Conservation (phyloP, 2,888 invertebrate genomes). For the Acrobasis suavella region DNA sequence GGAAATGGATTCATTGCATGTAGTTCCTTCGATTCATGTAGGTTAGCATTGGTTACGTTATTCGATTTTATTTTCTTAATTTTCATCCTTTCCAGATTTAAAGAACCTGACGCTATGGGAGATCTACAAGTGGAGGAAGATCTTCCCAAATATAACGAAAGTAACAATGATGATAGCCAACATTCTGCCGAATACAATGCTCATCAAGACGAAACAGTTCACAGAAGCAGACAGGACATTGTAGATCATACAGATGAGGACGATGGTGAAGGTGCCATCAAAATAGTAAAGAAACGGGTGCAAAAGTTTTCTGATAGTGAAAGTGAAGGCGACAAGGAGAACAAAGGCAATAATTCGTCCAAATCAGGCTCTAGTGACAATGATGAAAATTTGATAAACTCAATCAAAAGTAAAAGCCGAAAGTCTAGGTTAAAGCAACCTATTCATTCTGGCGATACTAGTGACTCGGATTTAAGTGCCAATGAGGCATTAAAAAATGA, state of each 20-base stretch:
- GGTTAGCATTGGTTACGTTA: too few species aligned
- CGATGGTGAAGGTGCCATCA: conserved; percentile 35
- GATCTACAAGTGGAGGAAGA: neutral
- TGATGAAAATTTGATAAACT: neutral
- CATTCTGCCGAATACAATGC: neutral
- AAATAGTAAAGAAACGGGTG: conserved; percentile 43
- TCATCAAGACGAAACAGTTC: neutral
- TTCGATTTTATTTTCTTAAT: too few species aligned
- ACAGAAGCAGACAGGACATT: neutral
- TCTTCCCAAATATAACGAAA: neutral
- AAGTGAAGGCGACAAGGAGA: conserved; percentile 44
- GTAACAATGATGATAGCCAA: neutral
- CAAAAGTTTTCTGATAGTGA: conserved; percentile 57
- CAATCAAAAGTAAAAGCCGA: neutral
- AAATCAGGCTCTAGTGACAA: conserved; percentile 2
- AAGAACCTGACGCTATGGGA: neutral
- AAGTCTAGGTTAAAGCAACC: conserved; percentile 13
- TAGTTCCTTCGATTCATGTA: too few species aligned
- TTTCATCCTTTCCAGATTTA: neutral
- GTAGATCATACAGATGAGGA: conserved; percentile 37
- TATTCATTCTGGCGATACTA: conserved; percentile 29
- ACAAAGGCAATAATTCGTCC: neutral
- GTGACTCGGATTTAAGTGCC: conserved; percentile 36
- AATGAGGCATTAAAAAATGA: conserved; percentile 38
- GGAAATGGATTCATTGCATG: too few species aligned